A percentile compares a stretch with the other conserved stretches of the same genome.
These are phyloP conservation scores for Cheilosia vernalis DNA, from an alignment of 2,888 invertebrate species.

Conservation along the genomic window DNA sequence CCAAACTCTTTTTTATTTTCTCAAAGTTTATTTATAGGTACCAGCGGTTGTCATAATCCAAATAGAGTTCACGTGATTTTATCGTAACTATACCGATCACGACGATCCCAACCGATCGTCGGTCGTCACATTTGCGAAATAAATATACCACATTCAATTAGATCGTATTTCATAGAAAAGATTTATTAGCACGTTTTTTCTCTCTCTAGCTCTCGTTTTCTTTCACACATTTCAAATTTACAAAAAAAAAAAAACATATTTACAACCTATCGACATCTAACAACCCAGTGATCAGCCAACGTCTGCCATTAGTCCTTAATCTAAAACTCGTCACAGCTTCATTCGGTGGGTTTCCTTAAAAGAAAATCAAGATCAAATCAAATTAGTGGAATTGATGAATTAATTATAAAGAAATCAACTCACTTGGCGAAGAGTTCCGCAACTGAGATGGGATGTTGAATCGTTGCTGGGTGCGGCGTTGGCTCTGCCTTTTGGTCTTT, in stretches of 20 bases:
- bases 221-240: conserved; percentile 5
- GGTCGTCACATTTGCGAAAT: too few species aligned
- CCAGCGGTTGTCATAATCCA: not conserved
- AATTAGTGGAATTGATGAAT: conserved; percentile 9
- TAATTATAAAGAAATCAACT: conserved; percentile 40
- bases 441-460: conserved; percentile 79
- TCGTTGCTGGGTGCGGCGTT: conserved; percentile 64
- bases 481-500: conserved; percentile 47
- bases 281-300: conserved; percentile 26
- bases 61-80: not conserved
- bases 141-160: conserved; percentile 35
- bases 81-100: conserved; percentile 27
- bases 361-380: conserved; percentile 53
- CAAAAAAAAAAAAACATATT: conserved; percentile 25
- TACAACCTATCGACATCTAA: conserved; percentile 13
- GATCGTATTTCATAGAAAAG: conserved; percentile 29
- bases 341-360: conserved; percentile 60
- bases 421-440: conserved; percentile 79
- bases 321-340: conserved; percentile 22
- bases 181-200: conserved; percentile 53
- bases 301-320: conserved; percentile 37
- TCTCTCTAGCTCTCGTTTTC: not conserved
- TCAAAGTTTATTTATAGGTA: too few species aligned
- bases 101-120: conserved; percentile 38
- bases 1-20: too few species aligned